A percentile compares a stretch with the other conserved stretches of the same genome.
Conservation (phyloP, 2,113 vertebrate genomes). For the Onychostoma macrolepis region DNA sequence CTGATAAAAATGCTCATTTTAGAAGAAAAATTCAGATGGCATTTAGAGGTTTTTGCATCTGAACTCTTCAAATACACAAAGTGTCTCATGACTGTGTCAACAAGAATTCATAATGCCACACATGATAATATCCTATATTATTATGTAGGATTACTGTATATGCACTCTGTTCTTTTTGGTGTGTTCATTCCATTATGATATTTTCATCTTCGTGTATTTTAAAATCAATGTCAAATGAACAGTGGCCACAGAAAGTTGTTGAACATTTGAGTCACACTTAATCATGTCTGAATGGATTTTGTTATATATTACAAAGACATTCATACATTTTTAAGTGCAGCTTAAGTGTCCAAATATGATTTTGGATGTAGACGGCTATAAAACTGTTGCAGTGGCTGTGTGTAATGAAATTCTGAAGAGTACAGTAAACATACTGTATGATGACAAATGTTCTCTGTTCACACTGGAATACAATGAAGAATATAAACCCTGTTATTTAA, state of each 20-base stretch:
- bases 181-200: too few relatives aligned
- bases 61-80: background rate
- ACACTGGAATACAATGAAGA: background rate
- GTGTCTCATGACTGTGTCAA: background rate
- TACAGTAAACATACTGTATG: background rate
- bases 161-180: background rate
- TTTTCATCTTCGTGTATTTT: too few relatives aligned
- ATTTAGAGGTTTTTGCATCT: too few relatives aligned
- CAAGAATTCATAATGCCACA: background rate
- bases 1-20: too few relatives aligned
- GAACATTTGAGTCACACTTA: background rate
- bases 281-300: background rate
- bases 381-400: background rate
- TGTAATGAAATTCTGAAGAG: background rate
- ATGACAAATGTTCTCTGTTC: conserved; percentile 7
- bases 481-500: conserved; percentile 8
- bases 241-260: background rate
- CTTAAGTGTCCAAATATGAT: background rate
- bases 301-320: background rate
- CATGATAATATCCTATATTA: background rate
- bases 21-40: too few relatives aligned
- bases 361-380: background rate
- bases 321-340: background rate
- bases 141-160: too few relatives aligned
- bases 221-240: background rate